Base-by-base conservation (phyloP, 2,113 vertebrate species). In the Castor canadensis region DNA sequence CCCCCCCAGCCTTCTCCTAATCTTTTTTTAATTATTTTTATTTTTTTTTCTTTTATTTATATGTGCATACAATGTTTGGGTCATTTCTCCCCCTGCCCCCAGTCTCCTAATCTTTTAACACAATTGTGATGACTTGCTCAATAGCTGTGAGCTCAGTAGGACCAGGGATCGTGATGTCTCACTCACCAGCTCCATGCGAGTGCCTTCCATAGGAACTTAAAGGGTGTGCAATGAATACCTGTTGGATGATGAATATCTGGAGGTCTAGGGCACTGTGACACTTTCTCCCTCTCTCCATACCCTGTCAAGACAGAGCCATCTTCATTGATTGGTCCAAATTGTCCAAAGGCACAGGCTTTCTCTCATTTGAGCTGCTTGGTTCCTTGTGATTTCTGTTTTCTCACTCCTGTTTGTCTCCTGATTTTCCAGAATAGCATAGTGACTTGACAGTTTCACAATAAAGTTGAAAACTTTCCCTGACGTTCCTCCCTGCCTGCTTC, bases 371-470 rank as follows among this genome's bases (percentile, higher is more conserved):
- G 80, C 56, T 76, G 15, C 43, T 87, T 60, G 73, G 79, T 47
- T 83, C 84, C 47, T 87, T 67, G 28, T 24, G 82, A 64, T 47
- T 62, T 52, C 62, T 45, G 71, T 82, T 88, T 90, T 96, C 92
- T 95, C 12, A 58, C 32, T 76, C 43, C 16, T 88, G 32, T 66
- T 96, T 96, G 89, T 79, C 84, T 94, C 80, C 64, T 45, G 6
- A 62, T 38, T 97, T 96, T 80, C 56, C 72, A 83, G 71, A 38
- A 77, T 66, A 90, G 87, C 56, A 72, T 10, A 92, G 76, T 80
- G 17, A n/a, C 91, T 96, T 79, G 88, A 93, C 56, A 92, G 67
- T 83, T 95, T 97, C 94, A 94, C 86, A 91, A 67, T 56, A 54
- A 79, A 73, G 49, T 45, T 87, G 77, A 97, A 92, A 87, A 93